These are phyloP conservation scores for Tachypleus tridentatus DNA, from an alignment of 1,140 invertebrate species.

Conservation along the genomic window DNA sequence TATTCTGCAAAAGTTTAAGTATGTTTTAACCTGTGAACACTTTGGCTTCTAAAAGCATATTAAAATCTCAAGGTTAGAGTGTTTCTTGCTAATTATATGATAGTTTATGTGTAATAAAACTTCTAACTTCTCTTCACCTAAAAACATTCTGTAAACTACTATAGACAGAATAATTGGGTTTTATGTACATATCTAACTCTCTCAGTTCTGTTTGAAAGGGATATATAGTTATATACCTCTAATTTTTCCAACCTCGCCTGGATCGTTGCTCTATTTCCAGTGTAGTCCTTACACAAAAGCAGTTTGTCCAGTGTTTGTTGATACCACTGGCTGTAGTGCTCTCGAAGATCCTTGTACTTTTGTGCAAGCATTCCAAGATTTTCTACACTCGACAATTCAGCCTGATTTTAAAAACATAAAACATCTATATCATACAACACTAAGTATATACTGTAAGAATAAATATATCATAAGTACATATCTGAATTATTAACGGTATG, in stretches of 20 bases:
- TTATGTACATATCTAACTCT: too few species aligned
- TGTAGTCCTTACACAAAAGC: constrained; percentile 46
- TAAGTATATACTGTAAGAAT: too few species aligned
- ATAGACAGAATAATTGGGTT: background rate
- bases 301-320: constrained; percentile 75
- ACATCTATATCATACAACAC: too few species aligned
- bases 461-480: too few species aligned
- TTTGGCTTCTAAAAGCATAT: too few species aligned
- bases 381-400: background rate
- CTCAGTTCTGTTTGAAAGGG: too few species aligned
- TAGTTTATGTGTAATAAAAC: too few species aligned
- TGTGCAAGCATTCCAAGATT: background rate
- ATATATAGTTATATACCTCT: constrained; percentile 30
- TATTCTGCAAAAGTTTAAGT: background rate
- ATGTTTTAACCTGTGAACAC: background rate
- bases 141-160: constrained; percentile 53
- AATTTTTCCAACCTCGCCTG: constrained; percentile 59
- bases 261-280: constrained; percentile 61
- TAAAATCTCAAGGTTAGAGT: too few species aligned
- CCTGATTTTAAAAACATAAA: too few species aligned
- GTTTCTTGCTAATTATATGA: too few species aligned
- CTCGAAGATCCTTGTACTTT: background rate
- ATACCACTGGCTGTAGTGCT: constrained; percentile 56
- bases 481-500: too few species aligned
- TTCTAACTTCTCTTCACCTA: background rate